Percentiles rank a stretch among this genome's conserved stretches.
Evolutionary conservation across 2,888 invertebrate species (phyloP).

Genomic region (Brachycybe producta): DNA sequence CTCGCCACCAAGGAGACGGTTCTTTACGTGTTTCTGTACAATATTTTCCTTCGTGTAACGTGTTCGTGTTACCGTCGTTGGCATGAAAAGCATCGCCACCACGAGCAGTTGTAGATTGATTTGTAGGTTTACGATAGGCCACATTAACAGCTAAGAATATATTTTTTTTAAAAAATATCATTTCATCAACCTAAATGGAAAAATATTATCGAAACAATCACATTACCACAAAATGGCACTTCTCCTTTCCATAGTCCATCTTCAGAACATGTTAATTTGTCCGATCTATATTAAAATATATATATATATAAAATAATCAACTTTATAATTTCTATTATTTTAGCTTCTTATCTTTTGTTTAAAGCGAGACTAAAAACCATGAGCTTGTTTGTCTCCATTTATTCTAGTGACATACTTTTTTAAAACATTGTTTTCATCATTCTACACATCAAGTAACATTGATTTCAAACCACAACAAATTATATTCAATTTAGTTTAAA

Average conservation of each 20-base stretch:
- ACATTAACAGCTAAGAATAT: slow-evolving; percentile 28
- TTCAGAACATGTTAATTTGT: slow-evolving; percentile 43
- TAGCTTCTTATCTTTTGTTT: too few species aligned
- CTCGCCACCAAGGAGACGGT: slow-evolving; percentile 86
- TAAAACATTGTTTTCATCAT: too few species aligned
- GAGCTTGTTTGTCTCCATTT: too few species aligned
- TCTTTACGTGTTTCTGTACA: slow-evolving; percentile 83
- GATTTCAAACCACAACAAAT: too few species aligned
- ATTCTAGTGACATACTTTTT: too few species aligned
- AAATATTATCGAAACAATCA: background rate
- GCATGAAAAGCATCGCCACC: slow-evolving; percentile 70
- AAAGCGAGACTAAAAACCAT: too few species aligned
- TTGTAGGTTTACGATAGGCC: slow-evolving; percentile 54
- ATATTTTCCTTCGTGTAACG: slow-evolving; percentile 72
- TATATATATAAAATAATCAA: background rate
- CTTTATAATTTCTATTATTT: too few species aligned
- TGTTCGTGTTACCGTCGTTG: slow-evolving; percentile 71
- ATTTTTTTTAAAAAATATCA: too few species aligned
- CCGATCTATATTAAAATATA: slow-evolving; percentile 5
- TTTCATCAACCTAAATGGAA: slow-evolving; percentile 1
- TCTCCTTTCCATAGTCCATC: slow-evolving; percentile 66
- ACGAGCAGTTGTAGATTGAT: slow-evolving; percentile 77
- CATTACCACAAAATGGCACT: slow-evolving; percentile 71
- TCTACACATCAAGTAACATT: too few species aligned
- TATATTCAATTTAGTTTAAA: too few species aligned